A percentile compares a stretch with the other conserved stretches of the same genome.
These are phyloP conservation scores for Eulemur rufifrons DNA, from an alignment of 2,113 vertebrate species.

Conservation along the genomic window DNA sequence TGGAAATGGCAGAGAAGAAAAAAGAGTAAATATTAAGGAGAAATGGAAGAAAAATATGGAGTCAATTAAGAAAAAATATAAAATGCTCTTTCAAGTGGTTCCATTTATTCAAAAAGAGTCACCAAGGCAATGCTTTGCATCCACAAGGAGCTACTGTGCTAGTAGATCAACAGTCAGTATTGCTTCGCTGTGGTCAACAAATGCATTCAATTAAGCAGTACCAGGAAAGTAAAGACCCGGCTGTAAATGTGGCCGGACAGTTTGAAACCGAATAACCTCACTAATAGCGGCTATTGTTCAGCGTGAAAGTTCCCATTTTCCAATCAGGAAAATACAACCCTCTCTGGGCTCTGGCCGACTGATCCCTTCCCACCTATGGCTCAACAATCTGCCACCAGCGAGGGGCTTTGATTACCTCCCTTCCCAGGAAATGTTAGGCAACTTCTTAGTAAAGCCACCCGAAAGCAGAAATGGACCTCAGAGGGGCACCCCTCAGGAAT, in stretches of 20 bases:
- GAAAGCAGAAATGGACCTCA: conserved; percentile 1
- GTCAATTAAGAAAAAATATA: neutral
- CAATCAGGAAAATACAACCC: conserved; percentile 64
- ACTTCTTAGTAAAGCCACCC: conserved; percentile 46
- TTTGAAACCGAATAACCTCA: conserved; percentile 74
- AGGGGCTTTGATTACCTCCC: conserved; percentile 53
- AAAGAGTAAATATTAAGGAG: neutral
- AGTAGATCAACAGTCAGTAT: neutral
- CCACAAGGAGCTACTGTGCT: neutral
- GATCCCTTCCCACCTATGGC: conserved; percentile 66
- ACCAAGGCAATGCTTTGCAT: neutral
- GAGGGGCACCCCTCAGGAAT: conserved; percentile 26
- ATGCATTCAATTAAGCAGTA: conserved; percentile 65
- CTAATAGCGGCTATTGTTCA: conserved; percentile 74
- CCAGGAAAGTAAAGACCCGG: conserved; percentile 55
- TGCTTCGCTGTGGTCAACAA: neutral
- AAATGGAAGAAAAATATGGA: neutral
- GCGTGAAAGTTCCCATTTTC: conserved; percentile 47
- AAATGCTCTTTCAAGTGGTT: neutral
- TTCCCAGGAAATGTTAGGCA: conserved; percentile 61
- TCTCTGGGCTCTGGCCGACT: conserved; percentile 36
- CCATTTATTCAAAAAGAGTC: neutral
- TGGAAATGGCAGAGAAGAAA: conserved; percentile 12
- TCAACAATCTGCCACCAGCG: conserved; percentile 54
- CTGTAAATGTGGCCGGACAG: conserved; percentile 55